A percentile compares a stretch with the other conserved stretches of the same genome.
Evolutionary conservation across 1,140 invertebrate genomes (phyloP).

Genomic region (Vanessa atalanta): DNA sequence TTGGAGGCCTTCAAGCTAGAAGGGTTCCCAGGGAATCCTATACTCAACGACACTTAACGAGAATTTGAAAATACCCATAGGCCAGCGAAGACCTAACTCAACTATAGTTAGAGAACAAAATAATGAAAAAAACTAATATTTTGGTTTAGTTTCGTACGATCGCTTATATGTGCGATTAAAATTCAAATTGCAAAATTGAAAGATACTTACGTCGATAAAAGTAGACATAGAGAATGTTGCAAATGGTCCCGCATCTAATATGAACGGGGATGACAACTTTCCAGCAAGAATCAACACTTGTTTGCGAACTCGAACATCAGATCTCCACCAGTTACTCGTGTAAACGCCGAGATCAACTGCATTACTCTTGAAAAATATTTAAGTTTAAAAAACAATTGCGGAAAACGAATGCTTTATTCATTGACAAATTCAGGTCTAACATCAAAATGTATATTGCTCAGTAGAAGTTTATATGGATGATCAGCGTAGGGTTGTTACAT

Average conservation of each 20-base stretch:
- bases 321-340: conserved; percentile 45
- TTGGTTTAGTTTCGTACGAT: not conserved
- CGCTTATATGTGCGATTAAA: too few relatives aligned
- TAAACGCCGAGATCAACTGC: conserved; percentile 39
- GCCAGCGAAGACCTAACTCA: too few relatives aligned
- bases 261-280: conserved; percentile 33
- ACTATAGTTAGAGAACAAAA: too few relatives aligned
- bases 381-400: not conserved
- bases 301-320: conserved; percentile 24
- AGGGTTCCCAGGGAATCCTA: too few relatives aligned
- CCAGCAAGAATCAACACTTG: conserved; percentile 40
- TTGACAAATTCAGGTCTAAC: too few relatives aligned
- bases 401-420: not conserved
- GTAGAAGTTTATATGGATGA: too few relatives aligned
- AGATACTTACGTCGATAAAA: conserved; percentile 41
- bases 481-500: too few relatives aligned
- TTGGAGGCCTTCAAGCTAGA: too few relatives aligned
- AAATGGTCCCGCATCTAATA: conserved; percentile 44
- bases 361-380: conserved; percentile 32
- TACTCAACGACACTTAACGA: too few relatives aligned
- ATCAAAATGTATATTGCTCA: too few relatives aligned
- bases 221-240: conserved; percentile 41
- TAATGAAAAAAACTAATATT: too few relatives aligned
- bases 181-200: not conserved
- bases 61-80: too few relatives aligned